A percentile compares a stretch with the other conserved stretches of the same genome.
These are phyloP conservation scores for Xiphias gladius DNA, from an alignment of 2,113 vertebrate species.

Conservation along the genomic window DNA sequence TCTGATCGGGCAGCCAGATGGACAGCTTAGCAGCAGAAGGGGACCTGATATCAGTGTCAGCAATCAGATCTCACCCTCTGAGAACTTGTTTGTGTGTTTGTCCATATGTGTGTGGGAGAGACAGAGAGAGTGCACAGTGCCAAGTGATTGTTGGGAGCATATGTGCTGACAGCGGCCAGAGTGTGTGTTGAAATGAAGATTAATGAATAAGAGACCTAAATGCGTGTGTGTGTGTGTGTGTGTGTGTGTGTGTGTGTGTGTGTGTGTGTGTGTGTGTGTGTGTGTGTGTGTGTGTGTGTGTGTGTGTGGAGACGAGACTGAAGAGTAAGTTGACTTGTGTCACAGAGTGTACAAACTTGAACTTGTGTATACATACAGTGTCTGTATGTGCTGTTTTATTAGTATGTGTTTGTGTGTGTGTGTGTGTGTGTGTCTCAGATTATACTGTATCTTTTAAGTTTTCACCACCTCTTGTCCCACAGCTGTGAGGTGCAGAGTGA, in stretches of 20 bases:
- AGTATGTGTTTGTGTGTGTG: slow-evolving; percentile 2
- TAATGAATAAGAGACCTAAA: slow-evolving; percentile 75
- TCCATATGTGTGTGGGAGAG: slow-evolving; percentile 20
- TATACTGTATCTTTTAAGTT: slow-evolving; percentile 58
- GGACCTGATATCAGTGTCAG: slow-evolving; percentile 80
- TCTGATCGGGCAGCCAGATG: slow-evolving; percentile 79
- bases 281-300: slow-evolving; percentile 24
- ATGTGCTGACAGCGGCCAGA: slow-evolving; percentile 79
- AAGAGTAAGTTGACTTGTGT: slow-evolving; percentile 62
- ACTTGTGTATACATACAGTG: slow-evolving; percentile 31
- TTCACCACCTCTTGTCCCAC: slow-evolving; percentile 66
- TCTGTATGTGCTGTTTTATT: slow-evolving; percentile 34
- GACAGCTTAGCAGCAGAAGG: slow-evolving; percentile 77
- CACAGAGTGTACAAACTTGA: slow-evolving; percentile 55
- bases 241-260: not conserved
- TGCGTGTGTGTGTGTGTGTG: slow-evolving; percentile 33
- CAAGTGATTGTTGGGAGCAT: slow-evolving; percentile 81
- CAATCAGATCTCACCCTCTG: slow-evolving; percentile 80
- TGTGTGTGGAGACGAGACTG: slow-evolving; percentile 51
- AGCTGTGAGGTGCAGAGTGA: slow-evolving; percentile 77
- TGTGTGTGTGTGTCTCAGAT: slow-evolving; percentile 23
- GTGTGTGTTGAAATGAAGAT: slow-evolving; percentile 85
- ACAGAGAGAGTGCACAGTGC: slow-evolving; percentile 62
- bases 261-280: too few species aligned
- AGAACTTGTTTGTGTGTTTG: slow-evolving; percentile 65